Evolutionary conservation across 2,797 vertebrate genomes (phyloP).

Genomic region (Lerista edwardsae): DNA sequence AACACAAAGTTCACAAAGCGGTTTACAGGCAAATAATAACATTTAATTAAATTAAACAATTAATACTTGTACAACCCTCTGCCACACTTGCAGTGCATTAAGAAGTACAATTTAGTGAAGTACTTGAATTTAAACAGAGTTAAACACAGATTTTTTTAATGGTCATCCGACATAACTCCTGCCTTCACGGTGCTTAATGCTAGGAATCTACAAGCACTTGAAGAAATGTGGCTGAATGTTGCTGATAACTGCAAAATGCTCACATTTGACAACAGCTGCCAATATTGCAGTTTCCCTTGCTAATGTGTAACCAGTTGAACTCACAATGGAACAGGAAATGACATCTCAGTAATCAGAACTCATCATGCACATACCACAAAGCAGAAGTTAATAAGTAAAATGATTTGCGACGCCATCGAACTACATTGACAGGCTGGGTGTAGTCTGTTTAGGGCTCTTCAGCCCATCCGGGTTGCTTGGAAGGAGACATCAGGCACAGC

Average conservation of each 20-base stretch:
- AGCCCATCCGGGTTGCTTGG: not conserved
- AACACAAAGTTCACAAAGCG: no score
- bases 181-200: conserved; percentile 26
- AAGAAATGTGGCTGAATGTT: not conserved
- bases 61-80: not conserved
- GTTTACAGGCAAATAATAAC: no score
- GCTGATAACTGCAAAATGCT: not conserved
- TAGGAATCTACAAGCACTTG: not conserved
- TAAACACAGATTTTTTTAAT: not conserved
- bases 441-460: not conserved
- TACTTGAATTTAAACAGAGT: not conserved
- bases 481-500: not conserved
- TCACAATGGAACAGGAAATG: not conserved
- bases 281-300: conserved; percentile 12
- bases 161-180: not conserved
- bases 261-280: not conserved
- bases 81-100: not conserved
- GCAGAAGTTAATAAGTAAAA: conserved; percentile 25
- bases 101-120: not conserved
- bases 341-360: not conserved
- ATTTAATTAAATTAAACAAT: no score
- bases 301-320: conserved; percentile 29
- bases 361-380: not conserved
- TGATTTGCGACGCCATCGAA: conserved; percentile 17
- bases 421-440: not conserved